A percentile compares a stretch with the other conserved stretches of the same genome.
Conservation (phyloP, 2,113 vertebrate genomes). For the Mus musculus region GRCm39 chr1:172390501-172391000, state of each 20-base stretch:
- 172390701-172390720: conserved; percentile 72
- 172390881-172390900: conserved; percentile 26
- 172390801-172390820: conserved; percentile 35
- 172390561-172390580: conserved; percentile 77
- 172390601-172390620: conserved; percentile 78
- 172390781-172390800: conserved; percentile 75
- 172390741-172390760: conserved; percentile 54
- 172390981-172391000: neutral
- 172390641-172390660: conserved; percentile 81
- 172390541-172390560: conserved; percentile 66
- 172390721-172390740: conserved; percentile 67
- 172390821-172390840: conserved; percentile 28
- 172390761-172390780: conserved; percentile 75
- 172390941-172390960: neutral
- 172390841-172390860: conserved; percentile 74
- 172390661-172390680: conserved; percentile 78
- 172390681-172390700: conserved; percentile 76
- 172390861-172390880: conserved; percentile 77
- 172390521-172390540: conserved; percentile 69
- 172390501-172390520: conserved; percentile 48
- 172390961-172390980: neutral
- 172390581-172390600: conserved; percentile 83
- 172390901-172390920: conserved; percentile 27
- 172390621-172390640: conserved; percentile 79
- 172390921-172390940: conserved; percentile 18